phyloP scores from a whole-genome alignment of 2,797 vertebrate species.

The Pristis pectinata region DNA sequence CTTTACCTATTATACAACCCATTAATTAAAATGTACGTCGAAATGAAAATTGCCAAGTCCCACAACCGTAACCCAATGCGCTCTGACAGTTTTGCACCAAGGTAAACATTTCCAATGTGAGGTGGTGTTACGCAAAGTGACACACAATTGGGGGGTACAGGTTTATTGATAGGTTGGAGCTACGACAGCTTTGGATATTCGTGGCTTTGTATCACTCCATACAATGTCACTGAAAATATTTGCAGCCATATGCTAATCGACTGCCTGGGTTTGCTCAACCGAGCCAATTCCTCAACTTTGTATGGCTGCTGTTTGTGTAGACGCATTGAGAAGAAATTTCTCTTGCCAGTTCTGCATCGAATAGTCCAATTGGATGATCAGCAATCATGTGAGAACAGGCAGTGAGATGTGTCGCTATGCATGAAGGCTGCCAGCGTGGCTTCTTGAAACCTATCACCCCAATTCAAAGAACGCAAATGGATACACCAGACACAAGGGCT shows the following conservation, averaged over 20 bases:
- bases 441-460: too few species aligned
- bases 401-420: too few species aligned
- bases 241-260: background rate
- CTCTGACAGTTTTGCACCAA: background rate
- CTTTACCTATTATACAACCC: background rate
- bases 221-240: background rate
- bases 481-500: too few species aligned
- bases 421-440: too few species aligned
- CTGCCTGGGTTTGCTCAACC: background rate
- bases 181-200: background rate
- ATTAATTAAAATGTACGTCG: background rate
- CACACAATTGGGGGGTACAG: background rate
- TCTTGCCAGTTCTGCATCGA: too few species aligned
- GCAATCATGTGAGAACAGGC: too few species aligned
- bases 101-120: too few species aligned
- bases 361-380: too few species aligned
- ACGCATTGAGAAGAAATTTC: background rate
- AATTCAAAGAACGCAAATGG: too few species aligned
- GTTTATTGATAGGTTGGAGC: background rate
- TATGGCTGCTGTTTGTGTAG: too few species aligned
- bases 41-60: background rate
- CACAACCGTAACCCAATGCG: background rate
- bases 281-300: background rate
- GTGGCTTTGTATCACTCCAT: background rate
- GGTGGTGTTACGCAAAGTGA: background rate